These are phyloP conservation scores for Nephila pilipes DNA, from an alignment of 1,140 invertebrate genomes.

Conservation along the genomic window DNA sequence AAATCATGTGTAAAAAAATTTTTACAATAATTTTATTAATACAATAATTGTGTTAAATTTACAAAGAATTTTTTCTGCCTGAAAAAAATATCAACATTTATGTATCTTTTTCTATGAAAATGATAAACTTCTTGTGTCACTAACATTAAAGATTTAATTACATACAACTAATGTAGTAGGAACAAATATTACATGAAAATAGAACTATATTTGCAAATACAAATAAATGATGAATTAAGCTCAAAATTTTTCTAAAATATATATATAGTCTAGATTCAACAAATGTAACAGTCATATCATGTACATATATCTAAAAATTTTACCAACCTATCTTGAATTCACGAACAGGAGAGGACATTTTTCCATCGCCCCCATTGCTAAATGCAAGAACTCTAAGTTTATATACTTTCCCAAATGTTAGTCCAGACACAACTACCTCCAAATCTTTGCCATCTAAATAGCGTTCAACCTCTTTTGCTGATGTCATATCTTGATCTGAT, in stretches of 20 bases:
- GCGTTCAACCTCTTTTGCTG: conserved; percentile 89
- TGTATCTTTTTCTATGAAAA: too few species aligned
- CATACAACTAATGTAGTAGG: too few species aligned
- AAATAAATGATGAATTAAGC: background rate
- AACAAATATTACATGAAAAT: too few species aligned
- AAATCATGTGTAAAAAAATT: too few species aligned
- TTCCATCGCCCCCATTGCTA: conserved; percentile 96
- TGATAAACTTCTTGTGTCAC: too few species aligned
- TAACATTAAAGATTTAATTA: too few species aligned
- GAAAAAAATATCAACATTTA: too few species aligned
- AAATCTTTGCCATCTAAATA: conserved; percentile 86
- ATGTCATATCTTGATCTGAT: conserved; percentile 94
- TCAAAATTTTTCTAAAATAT: background rate
- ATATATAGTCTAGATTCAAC: background rate
- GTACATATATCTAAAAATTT: background rate
- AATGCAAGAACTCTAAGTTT: conserved; percentile 94
- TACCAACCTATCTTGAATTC: conserved; percentile 76
- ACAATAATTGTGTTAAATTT: too few species aligned
- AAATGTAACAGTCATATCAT: background rate
- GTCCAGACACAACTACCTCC: conserved; percentile 88
- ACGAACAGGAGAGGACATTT: conserved; percentile 90
- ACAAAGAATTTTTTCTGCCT: too few species aligned
- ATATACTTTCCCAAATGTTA: conserved; percentile 90
- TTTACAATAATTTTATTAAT: too few species aligned
- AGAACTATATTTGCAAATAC: too few species aligned